Conservation (phyloP, 2,113 vertebrate species). For the Smithornis capensis region DNA sequence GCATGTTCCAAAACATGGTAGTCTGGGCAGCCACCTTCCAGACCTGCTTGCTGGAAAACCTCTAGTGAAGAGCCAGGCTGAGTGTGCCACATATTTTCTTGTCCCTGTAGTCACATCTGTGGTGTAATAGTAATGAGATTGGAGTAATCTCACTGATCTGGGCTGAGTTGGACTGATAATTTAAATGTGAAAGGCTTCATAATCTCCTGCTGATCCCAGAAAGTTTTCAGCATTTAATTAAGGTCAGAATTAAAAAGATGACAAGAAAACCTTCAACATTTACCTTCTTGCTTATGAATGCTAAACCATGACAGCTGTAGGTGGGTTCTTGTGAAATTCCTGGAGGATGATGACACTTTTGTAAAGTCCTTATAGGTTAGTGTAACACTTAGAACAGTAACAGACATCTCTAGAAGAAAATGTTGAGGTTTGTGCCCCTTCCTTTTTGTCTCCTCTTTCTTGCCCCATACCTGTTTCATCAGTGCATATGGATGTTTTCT, state of each 20-base stretch:
- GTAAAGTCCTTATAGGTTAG: background rate
- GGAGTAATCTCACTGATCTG: constrained; percentile 7
- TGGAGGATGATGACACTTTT: background rate
- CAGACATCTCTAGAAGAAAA: background rate
- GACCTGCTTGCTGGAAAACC: background rate
- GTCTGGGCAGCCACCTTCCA: background rate
- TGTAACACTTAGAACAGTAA: background rate
- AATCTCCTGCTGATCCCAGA: constrained; percentile 31
- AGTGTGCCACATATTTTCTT: background rate
- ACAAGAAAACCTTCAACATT: constrained; percentile 10
- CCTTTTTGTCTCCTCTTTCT: background rate
- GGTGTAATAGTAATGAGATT: constrained; percentile 33
- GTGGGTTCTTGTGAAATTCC: background rate
- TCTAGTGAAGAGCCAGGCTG: background rate
- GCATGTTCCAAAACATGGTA: background rate
- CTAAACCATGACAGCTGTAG: background rate
- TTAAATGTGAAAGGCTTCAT: constrained; percentile 50
- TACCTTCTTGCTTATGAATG: constrained; percentile 20
- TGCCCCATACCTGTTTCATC: background rate
- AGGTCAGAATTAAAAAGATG: constrained; percentile 17
- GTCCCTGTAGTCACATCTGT: background rate
- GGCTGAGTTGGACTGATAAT: background rate
- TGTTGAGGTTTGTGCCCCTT: background rate
- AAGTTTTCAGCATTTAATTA: constrained; percentile 53
- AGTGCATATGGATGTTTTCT: background rate